Conservation (phyloP, 2,797 vertebrate species). For the Lates japonicus region DNA sequence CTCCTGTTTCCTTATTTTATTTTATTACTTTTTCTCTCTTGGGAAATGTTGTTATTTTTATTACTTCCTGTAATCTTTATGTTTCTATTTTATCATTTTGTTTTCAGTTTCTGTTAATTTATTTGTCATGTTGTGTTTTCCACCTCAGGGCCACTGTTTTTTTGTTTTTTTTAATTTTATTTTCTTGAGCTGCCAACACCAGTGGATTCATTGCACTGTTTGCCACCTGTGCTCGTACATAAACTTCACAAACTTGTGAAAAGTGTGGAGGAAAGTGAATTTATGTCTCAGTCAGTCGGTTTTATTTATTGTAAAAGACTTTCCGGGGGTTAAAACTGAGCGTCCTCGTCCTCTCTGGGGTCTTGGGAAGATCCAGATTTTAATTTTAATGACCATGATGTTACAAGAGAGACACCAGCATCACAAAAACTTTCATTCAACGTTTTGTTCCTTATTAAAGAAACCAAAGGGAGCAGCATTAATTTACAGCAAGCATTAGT, state of each 20-base stretch:
- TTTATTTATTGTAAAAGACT: too few relatives aligned
- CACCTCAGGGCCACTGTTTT: not conserved
- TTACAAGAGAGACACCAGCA: not conserved
- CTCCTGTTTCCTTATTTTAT: too few relatives aligned
- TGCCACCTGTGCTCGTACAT: constrained; percentile 8
- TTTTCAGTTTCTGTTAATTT: not conserved
- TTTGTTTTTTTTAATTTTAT: not conserved
- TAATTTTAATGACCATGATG: too few relatives aligned
- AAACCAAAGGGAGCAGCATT: not conserved
- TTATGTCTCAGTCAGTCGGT: not conserved
- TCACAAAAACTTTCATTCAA: not conserved
- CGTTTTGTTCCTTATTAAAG: not conserved
- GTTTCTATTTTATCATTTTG: not conserved
- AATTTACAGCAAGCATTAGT: constrained; percentile 10
- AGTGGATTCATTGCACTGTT: constrained; percentile 19
- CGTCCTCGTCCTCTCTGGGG: too few relatives aligned
- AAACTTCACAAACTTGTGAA: not conserved
- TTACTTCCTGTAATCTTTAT: not conserved
- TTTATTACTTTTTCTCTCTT: too few relatives aligned
- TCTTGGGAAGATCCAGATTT: too few relatives aligned
- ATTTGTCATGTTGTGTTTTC: not conserved
- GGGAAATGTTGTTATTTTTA: not conserved
- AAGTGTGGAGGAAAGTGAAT: not conserved
- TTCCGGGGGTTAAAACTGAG: not conserved
- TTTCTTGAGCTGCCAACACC: not conserved